A percentile compares a stretch with the other conserved stretches of the same genome.
phyloP scores from a whole-genome alignment of 2,888 invertebrate genomes.

The Laspeyria flexula region DNA sequence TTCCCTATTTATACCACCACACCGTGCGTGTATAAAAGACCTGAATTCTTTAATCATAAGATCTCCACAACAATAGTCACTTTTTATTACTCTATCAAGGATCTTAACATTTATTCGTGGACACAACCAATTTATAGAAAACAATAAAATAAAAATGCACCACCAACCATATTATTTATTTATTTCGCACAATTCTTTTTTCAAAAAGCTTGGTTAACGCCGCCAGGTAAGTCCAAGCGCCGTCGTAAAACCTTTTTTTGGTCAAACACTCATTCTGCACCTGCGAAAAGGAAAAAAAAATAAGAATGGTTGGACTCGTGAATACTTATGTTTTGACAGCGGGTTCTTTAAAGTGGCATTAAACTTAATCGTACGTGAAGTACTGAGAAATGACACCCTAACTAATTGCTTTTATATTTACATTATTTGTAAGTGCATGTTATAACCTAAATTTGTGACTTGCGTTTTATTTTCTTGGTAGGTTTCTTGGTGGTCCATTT shows the following conservation, averaged over 20 bases:
- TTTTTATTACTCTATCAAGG: not conserved
- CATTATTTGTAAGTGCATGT: constrained; percentile 6
- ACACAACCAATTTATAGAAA: not conserved
- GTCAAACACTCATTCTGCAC: constrained; percentile 62
- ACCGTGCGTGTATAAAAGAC: too few relatives aligned
- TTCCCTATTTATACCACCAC: too few relatives aligned
- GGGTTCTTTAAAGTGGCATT: constrained; percentile 64
- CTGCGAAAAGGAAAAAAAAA: constrained; percentile 71
- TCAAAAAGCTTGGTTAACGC: constrained; percentile 39
- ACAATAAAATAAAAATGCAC: constrained; percentile 4
- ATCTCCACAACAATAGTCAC: not conserved
- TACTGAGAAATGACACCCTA: constrained; percentile 48
- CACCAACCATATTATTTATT: constrained; percentile 25
- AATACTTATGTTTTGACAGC: constrained; percentile 79
- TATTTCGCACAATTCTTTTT: constrained; percentile 31
- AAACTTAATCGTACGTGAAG: constrained; percentile 54
- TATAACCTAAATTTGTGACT: constrained; percentile 9
- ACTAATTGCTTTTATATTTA: constrained; percentile 37
- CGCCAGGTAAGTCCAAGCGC: constrained; percentile 67
- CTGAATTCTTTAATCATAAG: not conserved
- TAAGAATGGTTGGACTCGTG: constrained; percentile 45
- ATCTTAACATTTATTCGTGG: not conserved
- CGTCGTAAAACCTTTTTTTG: constrained; percentile 74
- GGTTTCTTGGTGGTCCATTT: constrained; percentile 4
- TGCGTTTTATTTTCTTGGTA: not conserved